Conservation (phyloP, 2,113 vertebrate species). For the Sorex araneus region DNA sequence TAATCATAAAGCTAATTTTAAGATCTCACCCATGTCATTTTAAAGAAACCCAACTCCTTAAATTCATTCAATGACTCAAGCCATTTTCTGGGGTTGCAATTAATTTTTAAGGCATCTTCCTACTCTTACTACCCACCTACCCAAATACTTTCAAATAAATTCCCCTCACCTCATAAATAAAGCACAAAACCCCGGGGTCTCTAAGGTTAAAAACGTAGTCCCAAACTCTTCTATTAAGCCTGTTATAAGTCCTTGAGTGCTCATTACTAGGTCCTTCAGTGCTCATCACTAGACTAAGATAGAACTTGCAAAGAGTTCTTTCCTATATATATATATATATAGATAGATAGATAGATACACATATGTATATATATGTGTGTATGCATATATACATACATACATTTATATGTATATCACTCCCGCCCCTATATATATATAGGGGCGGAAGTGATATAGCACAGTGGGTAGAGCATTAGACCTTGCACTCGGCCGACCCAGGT, state of each 20-base stretch:
- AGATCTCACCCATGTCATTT: not conserved
- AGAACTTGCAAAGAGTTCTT: not conserved
- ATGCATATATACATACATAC: no score
- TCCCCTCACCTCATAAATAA: not conserved
- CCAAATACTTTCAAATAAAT: not conserved
- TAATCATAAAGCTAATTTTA: not conserved
- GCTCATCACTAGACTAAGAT: not conserved
- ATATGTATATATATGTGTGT: no score
- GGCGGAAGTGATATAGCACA: no score
- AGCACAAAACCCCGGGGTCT: not conserved
- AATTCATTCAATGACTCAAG: not conserved
- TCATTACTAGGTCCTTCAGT: not conserved
- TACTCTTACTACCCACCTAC: not conserved
- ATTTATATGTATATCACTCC: no score
- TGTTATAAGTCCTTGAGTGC: not conserved
- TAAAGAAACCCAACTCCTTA: not conserved
- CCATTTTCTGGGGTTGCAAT: not conserved
- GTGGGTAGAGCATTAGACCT: no score
- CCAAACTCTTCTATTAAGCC: not conserved
- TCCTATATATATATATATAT: no score
- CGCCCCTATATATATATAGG: no score
- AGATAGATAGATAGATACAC: no score
- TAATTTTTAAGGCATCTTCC: constrained; percentile 37
- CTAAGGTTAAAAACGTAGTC: not conserved
- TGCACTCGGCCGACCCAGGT: no score